These are phyloP conservation scores for Nomada goodeniana DNA, from an alignment of 2,888 invertebrate species.

Conservation along the genomic window DNA sequence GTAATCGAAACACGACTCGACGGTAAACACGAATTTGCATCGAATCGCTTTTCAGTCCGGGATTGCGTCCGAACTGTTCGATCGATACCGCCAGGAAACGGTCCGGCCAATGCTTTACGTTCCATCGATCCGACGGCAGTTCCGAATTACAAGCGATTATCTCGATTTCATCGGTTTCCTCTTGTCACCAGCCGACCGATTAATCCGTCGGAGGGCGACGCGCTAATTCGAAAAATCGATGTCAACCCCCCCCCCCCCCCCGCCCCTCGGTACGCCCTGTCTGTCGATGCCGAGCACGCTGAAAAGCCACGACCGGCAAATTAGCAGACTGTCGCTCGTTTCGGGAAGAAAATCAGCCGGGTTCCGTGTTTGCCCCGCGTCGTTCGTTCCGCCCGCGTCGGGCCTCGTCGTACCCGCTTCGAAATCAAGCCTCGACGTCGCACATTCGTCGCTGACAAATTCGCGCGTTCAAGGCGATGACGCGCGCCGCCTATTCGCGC, in stretches of 20 bases:
- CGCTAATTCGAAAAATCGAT: slow-evolving; percentile 37
- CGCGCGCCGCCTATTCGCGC: slow-evolving; percentile 9
- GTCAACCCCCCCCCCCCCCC: neutral
- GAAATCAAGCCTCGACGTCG: neutral
- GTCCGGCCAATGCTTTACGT: slow-evolving; percentile 1
- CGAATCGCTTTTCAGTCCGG: neutral
- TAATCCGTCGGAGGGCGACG: slow-evolving; percentile 10
- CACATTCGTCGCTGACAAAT: neutral
- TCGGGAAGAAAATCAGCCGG: neutral
- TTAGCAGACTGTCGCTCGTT: slow-evolving; percentile 6
- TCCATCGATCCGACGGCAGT: neutral
- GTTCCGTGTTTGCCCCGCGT: neutral
- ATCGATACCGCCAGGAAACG: neutral
- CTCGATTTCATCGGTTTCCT: slow-evolving; percentile 10
- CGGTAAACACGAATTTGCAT: slow-evolving; percentile 18
- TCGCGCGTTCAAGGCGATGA: slow-evolving; percentile 18
- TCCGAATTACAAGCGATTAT: slow-evolving; percentile 24
- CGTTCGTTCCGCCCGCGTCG: neutral
- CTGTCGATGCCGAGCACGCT: neutral
- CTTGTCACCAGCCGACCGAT: slow-evolving; percentile 10
- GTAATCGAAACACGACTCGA: slow-evolving; percentile 27
- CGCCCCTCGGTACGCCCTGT: too few species aligned
- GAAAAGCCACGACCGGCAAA: neutral
- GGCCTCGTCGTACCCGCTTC: too few species aligned
- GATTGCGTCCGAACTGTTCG: neutral